Conservation (phyloP, 2,888 invertebrate species). For the Clistopyga incitator region DNA sequence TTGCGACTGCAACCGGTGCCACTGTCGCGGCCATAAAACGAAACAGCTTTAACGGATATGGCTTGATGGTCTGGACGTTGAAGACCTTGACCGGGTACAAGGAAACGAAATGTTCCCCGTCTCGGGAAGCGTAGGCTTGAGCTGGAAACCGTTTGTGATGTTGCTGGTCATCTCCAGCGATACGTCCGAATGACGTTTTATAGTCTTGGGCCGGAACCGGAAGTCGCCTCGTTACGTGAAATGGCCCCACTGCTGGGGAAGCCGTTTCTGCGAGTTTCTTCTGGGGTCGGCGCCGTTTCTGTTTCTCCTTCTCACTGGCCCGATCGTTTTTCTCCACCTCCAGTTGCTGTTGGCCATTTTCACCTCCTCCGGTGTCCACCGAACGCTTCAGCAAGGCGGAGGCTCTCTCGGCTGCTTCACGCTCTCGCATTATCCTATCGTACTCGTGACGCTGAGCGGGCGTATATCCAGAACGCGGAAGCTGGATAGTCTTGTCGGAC, state of each 20-base stretch:
- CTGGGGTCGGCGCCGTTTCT: constrained; percentile 11
- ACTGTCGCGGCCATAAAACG: not conserved
- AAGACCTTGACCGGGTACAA: constrained; percentile 50
- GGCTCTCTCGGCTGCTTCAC: constrained; percentile 67
- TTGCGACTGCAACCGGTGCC: constrained; percentile 1
- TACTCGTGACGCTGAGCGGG: constrained; percentile 65
- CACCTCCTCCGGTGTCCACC: constrained; percentile 29
- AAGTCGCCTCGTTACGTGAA: constrained; percentile 44
- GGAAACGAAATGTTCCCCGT: constrained; percentile 10
- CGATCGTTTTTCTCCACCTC: not conserved
- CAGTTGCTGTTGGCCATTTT: constrained; percentile 24
- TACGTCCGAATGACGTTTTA: constrained; percentile 1
- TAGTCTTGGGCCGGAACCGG: constrained; percentile 20
- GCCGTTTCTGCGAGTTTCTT: constrained; percentile 21
- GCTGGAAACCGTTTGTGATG: constrained; percentile 11
- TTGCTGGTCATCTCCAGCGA: constrained; percentile 15
- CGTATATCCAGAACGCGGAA: constrained; percentile 68
- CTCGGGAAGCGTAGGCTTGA: not conserved
- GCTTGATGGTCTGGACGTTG: constrained; percentile 22
- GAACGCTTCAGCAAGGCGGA: constrained; percentile 63
- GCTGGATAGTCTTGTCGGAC: constrained; percentile 65
- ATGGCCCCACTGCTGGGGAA: constrained; percentile 2
- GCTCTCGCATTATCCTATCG: constrained; percentile 64
- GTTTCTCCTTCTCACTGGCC: constrained; percentile 32
- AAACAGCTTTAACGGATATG: constrained; percentile 27